Base-by-base conservation (phyloP, 2,797 vertebrate genomes). In the Parotocinclus haroldoi region DNA sequence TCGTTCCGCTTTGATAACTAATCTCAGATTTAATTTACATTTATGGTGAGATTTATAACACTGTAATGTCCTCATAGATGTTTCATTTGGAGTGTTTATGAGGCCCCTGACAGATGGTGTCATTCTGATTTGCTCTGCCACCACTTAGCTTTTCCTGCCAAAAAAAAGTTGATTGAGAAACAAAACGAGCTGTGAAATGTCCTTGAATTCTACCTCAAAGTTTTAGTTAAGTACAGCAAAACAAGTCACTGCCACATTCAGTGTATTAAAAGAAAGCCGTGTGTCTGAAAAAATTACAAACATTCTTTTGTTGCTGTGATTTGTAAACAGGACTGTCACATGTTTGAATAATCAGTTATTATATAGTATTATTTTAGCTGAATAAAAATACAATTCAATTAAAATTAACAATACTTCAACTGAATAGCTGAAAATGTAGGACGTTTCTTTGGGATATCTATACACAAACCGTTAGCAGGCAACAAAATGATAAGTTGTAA, bases 191-290 rank as follows among this genome's bases (percentile, higher is more conserved):
- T 78, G 66, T 74, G 63, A 72, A 72, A 69, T 79, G 66, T 76
- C 77, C 75, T 79, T 79, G 77, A 79, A 76, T 74, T 76, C 58
- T 44, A 68, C 72, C 74, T 79, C 66, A 76, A 80, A 80, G 72
- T 78, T 78, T 52, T 13, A 55, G 16, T 52, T 42, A 42, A 42
- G 40, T 42, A 11, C 40, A 42, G 27, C 27, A 2, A 27, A 27
- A 27, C 27, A 27, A 27, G 5, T 27, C 27, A 27, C 27, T 27
- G 27, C 27, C 27, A 27, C 5, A 5, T 27, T 27, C 27, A 27
- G 27, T 27, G 27, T 27, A 27, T 27, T 27, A 27, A 27, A 27
- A 27, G 27, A 27, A 27, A 27, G 27, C 27, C 27, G 5, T 27
- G 5, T 27, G 27, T 27, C 27, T 27, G 27, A 27, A 27, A 5